phyloP scores from a whole-genome alignment of 2,888 invertebrate species.

The Odiellus spinosus region DNA sequence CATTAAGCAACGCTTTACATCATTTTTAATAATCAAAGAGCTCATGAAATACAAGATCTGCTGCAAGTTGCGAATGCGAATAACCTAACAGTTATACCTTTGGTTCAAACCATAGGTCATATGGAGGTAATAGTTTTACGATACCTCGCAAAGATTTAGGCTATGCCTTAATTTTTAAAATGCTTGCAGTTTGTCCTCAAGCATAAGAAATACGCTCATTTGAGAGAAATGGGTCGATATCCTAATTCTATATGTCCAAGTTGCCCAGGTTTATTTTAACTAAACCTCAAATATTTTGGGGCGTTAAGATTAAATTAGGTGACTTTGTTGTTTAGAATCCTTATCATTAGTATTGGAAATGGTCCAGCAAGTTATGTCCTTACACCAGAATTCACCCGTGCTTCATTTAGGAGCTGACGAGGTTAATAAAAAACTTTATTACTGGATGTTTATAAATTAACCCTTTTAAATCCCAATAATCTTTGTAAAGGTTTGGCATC shows the following conservation, averaged over 20 bases:
- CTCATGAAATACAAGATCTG: constrained; percentile 20
- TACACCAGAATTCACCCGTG: constrained; percentile 27
- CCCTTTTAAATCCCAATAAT: no score
- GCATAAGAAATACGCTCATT: constrained; percentile 28
- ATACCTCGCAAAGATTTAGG: no score
- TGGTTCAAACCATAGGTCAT: constrained; percentile 34
- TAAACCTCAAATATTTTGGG: no score
- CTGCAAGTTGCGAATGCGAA: constrained; percentile 26
- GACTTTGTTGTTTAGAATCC: no score
- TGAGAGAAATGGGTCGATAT: constrained; percentile 29
- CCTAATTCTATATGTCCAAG: constrained; percentile 26
- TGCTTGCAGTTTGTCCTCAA: constrained; percentile 32
- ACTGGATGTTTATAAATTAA: no score
- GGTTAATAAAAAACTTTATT: constrained; percentile 19
- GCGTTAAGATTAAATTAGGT: no score
- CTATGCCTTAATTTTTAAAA: no score
- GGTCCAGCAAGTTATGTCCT: constrained; percentile 31
- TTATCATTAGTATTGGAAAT: constrained; percentile 20
- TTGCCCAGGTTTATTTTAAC: no score
- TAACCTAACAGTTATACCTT: constrained; percentile 28
- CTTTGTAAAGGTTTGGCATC: constrained; percentile 28
- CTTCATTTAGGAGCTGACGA: constrained; percentile 38
- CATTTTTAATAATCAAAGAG: no score
- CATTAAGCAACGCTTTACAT: no score
- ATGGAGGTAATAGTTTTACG: constrained; percentile 32